A percentile compares a stretch with the other conserved stretches of the same genome.
These are phyloP conservation scores for Electrona antarctica DNA, from an alignment of 2,113 vertebrate genomes.

Conservation along the genomic window DNA sequence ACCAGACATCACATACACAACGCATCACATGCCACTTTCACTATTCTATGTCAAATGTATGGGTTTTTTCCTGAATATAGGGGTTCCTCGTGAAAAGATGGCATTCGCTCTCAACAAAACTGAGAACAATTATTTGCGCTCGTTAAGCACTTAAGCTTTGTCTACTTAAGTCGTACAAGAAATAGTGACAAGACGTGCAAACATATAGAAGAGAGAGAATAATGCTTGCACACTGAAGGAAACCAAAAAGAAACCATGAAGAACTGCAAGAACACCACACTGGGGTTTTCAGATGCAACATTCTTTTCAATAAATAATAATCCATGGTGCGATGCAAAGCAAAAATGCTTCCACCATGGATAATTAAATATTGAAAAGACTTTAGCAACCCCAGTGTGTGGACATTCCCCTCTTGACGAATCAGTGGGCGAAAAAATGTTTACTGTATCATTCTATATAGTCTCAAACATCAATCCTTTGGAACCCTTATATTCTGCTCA, in stretches of 20 bases:
- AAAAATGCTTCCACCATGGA: no score
- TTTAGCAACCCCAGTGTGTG: not conserved
- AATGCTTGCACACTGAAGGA: no score
- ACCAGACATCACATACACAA: slow-evolving; percentile 50
- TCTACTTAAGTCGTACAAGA: no score
- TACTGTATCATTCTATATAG: not conserved
- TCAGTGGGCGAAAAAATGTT: not conserved
- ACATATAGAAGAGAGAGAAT: no score
- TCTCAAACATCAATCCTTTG: not conserved
- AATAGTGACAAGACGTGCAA: no score
- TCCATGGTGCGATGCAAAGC: no score
- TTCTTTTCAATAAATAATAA: no score
- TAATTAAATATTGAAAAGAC: no score
- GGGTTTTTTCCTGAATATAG: slow-evolving; percentile 40
- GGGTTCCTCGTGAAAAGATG: not conserved
- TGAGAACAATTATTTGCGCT: not conserved
- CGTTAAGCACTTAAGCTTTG: not conserved
- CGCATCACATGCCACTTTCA: slow-evolving; percentile 61
- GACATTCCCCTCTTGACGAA: not conserved
- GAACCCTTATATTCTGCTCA: slow-evolving; percentile 40
- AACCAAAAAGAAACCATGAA: no score
- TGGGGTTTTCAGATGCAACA: no score
- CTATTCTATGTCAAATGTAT: slow-evolving; percentile 55
- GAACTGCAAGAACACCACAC: no score
- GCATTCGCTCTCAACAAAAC: not conserved